Percentiles rank a stretch among this genome's conserved stretches.
Conservation (phyloP, 1,140 invertebrate genomes). For the Bombyx mandarina region DNA sequence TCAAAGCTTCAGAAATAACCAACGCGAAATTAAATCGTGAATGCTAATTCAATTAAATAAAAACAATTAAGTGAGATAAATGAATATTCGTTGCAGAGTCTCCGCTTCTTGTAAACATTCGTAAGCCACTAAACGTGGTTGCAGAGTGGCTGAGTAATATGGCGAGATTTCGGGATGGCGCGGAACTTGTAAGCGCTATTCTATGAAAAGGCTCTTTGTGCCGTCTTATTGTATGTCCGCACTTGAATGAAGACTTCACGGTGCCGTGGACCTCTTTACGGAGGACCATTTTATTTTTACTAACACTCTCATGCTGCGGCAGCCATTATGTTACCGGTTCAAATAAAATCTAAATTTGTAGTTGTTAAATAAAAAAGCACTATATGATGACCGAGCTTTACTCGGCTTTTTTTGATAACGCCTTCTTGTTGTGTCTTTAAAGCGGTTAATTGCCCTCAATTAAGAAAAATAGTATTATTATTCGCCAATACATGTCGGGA, state of each 20-base stretch:
- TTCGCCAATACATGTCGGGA: too few species aligned
- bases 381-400: too few species aligned
- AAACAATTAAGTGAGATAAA: too few species aligned
- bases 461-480: too few species aligned
- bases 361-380: too few species aligned
- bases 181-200: slow-evolving; percentile 20
- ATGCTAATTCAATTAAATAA: too few species aligned
- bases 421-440: too few species aligned
- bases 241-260: slow-evolving; percentile 20
- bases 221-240: slow-evolving; percentile 18
- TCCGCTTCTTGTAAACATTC: slow-evolving; percentile 15
- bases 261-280: slow-evolving; percentile 13
- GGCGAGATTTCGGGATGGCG: neutral
- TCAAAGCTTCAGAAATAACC: too few species aligned
- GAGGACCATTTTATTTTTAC: slow-evolving; percentile 15
- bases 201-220: slow-evolving; percentile 29
- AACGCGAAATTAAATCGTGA: too few species aligned
- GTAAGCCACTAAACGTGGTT: slow-evolving; percentile 8
- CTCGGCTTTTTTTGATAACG: too few species aligned
- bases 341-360: neutral
- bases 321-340: neutral
- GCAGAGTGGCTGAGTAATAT: slow-evolving; percentile 10
- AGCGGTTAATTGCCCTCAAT: too few species aligned
- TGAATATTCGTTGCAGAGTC: too few species aligned
- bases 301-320: neutral